Percentiles rank a stretch among this genome's conserved stretches.
phyloP scores from a whole-genome alignment of 2,797 vertebrate species.

The Mormyrops boulengeri region DNA sequence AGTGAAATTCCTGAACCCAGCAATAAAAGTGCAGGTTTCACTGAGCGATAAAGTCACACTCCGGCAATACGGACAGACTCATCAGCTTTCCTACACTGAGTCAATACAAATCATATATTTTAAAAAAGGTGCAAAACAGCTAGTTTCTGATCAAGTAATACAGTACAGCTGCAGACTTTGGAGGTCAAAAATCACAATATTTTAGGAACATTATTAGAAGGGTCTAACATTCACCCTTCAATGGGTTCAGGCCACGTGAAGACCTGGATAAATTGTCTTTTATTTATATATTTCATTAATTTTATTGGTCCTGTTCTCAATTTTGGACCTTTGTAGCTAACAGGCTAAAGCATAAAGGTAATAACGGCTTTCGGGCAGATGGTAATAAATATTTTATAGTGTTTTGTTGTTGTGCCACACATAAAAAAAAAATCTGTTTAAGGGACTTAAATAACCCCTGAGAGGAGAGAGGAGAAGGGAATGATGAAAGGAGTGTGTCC shows the following conservation, averaged over 20 bases:
- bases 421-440: slow-evolving; percentile 1
- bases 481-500: not conserved
- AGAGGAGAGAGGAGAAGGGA: not conserved
- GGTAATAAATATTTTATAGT: slow-evolving; percentile 20
- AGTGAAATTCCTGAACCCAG: not conserved
- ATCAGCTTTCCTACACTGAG: not conserved
- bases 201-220: not conserved
- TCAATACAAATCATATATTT: not conserved
- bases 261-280: not conserved
- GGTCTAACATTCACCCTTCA: not conserved
- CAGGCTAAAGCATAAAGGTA: not conserved
- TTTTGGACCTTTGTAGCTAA: slow-evolving; percentile 6
- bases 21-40: not conserved
- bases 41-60: not conserved
- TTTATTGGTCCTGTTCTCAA: slow-evolving; percentile 16
- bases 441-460: slow-evolving; percentile 3
- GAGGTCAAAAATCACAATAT: not conserved
- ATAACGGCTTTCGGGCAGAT: slow-evolving; percentile 22
- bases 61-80: not conserved
- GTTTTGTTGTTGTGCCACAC: not conserved
- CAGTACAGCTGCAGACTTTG: not conserved
- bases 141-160: not conserved
- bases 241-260: not conserved
- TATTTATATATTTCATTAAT: slow-evolving; percentile 3
- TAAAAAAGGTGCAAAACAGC: not conserved